phyloP scores from a whole-genome alignment of 2,888 invertebrate genomes.

The Dryobotodes eremita region DNA sequence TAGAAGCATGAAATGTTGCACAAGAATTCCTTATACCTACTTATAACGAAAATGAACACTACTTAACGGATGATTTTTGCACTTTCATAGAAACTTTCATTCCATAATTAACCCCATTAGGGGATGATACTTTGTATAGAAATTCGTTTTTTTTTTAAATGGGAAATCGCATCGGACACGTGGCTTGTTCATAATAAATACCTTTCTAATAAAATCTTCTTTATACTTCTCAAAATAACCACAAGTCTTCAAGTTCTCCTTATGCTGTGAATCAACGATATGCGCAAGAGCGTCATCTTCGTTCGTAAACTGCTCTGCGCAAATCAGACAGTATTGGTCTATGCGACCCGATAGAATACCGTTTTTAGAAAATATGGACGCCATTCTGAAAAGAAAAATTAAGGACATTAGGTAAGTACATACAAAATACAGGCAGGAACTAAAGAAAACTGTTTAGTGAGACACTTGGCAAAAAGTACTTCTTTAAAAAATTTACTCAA shows the following conservation, averaged over 20 bases:
- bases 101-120: too few species aligned
- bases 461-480: neutral
- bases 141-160: neutral
- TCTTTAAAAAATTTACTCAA: neutral
- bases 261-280: conserved; percentile 25
- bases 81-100: too few species aligned
- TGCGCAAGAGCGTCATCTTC: conserved; percentile 40
- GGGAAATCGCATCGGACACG: too few species aligned
- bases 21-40: neutral
- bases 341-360: conserved; percentile 31
- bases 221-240: conserved; percentile 50
- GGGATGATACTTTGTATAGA: neutral
- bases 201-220: conserved; percentile 52
- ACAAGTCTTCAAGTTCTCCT: conserved; percentile 3
- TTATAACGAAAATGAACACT: neutral
- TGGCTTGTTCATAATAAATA: neutral
- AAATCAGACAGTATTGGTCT: conserved; percentile 52
- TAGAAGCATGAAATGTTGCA: neutral
- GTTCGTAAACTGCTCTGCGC: conserved; percentile 17
- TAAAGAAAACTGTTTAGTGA: too few species aligned
- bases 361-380: conserved; percentile 54
- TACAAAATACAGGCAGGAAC: neutral
- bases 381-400: conserved; percentile 49
- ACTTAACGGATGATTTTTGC: neutral
- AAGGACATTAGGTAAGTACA: neutral